Conservation (phyloP, 2,888 invertebrate genomes). For the Stenurella melanura region DNA sequence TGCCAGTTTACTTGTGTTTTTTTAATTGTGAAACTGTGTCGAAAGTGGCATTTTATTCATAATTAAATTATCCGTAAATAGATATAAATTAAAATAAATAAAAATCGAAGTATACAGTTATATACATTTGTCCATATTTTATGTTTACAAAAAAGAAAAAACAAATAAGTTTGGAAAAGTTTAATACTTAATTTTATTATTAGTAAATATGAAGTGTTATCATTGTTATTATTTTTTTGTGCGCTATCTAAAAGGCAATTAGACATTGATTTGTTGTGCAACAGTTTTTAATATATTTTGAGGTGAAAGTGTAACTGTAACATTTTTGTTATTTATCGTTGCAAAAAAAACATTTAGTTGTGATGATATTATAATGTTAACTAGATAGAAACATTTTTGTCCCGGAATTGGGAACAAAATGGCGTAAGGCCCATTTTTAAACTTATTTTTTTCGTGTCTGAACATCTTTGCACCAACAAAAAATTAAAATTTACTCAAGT, state of each 20-base stretch:
- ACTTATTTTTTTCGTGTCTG: too few relatives aligned
- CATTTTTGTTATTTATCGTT: too few relatives aligned
- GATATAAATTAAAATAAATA: not conserved
- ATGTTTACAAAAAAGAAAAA: not conserved
- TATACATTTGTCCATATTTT: not conserved
- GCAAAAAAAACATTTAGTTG: too few relatives aligned
- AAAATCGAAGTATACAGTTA: not conserved
- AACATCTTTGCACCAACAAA: too few relatives aligned
- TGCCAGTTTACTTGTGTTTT: not conserved
- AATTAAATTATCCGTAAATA: not conserved
- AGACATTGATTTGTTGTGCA: not conserved
- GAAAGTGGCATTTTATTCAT: not conserved
- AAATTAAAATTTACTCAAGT: too few relatives aligned
- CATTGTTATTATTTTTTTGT: not conserved
- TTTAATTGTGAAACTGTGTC: not conserved
- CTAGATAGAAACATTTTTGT: too few relatives aligned
- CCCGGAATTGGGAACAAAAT: too few relatives aligned
- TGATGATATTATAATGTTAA: too few relatives aligned
- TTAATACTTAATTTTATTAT: not conserved
- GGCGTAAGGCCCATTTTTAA: too few relatives aligned
- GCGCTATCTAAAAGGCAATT: not conserved
- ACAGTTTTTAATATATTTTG: not conserved
- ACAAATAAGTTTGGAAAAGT: not conserved
- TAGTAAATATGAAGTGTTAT: not conserved
- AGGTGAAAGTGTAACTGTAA: not conserved